Evolutionary conservation across 2,888 invertebrate genomes (phyloP).

Genomic region (Endomychus coccineus): DNA sequence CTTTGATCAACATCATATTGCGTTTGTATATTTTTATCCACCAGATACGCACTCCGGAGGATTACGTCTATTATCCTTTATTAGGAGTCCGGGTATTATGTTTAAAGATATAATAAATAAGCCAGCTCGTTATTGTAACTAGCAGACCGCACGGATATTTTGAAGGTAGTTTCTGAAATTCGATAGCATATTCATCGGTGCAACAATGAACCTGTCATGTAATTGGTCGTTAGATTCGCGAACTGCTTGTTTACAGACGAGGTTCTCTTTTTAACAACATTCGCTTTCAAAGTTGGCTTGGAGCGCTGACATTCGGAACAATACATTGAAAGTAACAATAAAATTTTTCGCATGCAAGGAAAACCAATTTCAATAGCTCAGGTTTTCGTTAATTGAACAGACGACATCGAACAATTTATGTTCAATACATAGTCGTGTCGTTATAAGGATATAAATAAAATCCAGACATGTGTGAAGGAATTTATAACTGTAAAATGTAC

Average conservation of each 20-base stretch:
- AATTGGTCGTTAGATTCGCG: slow-evolving; percentile 32
- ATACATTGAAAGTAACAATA: slow-evolving; percentile 17
- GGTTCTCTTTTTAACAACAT: slow-evolving; percentile 21
- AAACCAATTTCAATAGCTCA: too few relatives aligned
- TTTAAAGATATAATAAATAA: slow-evolving; percentile 28
- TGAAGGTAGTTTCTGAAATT: slow-evolving; percentile 27
- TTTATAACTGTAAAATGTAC: too few relatives aligned
- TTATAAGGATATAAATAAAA: too few relatives aligned
- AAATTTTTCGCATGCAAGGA: slow-evolving; percentile 7
- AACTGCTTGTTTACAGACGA: slow-evolving; percentile 25
- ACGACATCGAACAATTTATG: too few relatives aligned
- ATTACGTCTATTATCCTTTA: slow-evolving; percentile 30
- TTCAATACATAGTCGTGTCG: too few relatives aligned
- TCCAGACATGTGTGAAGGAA: too few relatives aligned
- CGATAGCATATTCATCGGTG: slow-evolving; percentile 31
- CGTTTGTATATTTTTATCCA: slow-evolving; percentile 30
- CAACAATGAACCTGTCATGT: slow-evolving; percentile 31
- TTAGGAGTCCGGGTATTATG: slow-evolving; percentile 27
- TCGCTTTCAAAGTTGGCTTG: slow-evolving; percentile 17
- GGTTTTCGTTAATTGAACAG: too few relatives aligned
- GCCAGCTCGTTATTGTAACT: slow-evolving; percentile 34
- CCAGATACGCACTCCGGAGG: neutral
- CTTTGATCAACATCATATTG: slow-evolving; percentile 33
- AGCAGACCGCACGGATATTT: slow-evolving; percentile 27
- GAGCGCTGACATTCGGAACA: slow-evolving; percentile 19